These are phyloP conservation scores for Anas acuta DNA, from an alignment of 2,797 vertebrate species.

Conservation along the genomic window DNA sequence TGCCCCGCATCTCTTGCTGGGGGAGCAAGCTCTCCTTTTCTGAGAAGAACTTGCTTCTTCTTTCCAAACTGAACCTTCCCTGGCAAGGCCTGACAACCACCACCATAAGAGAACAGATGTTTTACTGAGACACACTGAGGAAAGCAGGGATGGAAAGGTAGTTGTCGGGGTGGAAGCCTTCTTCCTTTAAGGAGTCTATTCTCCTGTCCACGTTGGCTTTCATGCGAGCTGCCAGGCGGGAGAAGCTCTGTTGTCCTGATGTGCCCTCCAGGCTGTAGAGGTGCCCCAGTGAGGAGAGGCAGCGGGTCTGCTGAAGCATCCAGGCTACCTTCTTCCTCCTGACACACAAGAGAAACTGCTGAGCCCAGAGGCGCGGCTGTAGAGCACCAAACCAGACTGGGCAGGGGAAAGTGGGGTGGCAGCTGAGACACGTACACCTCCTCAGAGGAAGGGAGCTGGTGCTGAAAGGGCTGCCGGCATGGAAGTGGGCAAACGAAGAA, in stretches of 20 bases:
- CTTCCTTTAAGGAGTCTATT: too few species aligned
- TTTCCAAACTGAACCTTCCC: too few species aligned
- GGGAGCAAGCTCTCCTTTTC: neutral
- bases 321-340: constrained; percentile 59
- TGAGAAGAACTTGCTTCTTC: too few species aligned
- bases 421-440: too few species aligned
- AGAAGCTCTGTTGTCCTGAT: neutral
- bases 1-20: neutral
- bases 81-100: too few species aligned
- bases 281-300: constrained; percentile 54
- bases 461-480: neutral
- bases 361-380: neutral
- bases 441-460: neutral
- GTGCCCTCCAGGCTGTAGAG: constrained; percentile 47
- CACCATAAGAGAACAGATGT: too few species aligned
- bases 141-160: too few species aligned
- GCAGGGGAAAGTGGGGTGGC: neutral
- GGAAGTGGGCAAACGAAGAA: neutral
- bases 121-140: too few species aligned
- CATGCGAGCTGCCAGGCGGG: constrained; percentile 46
- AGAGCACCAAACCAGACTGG: neutral
- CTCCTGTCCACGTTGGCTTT: constrained; percentile 16
- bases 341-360: neutral
- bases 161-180: too few species aligned
- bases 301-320: constrained; percentile 12